A percentile compares a stretch with the other conserved stretches of the same genome.
phyloP scores from a whole-genome alignment of 2,797 vertebrate species.

The Lepilemur ruficaudatus region DNA sequence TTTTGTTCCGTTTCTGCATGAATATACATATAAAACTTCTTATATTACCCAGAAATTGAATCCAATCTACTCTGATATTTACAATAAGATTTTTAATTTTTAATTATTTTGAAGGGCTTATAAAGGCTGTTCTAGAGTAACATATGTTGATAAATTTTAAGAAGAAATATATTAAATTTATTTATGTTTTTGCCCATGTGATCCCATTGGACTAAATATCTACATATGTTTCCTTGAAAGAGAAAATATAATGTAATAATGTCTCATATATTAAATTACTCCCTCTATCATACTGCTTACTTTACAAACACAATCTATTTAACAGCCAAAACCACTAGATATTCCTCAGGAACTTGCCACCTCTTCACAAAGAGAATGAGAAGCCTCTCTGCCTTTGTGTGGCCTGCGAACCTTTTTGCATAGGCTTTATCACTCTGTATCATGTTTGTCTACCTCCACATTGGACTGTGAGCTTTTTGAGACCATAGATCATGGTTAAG shows the following conservation, averaged over 20 bases:
- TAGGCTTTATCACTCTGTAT: not conserved
- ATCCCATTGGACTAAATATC: not conserved
- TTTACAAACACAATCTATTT: not conserved
- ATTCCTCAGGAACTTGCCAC: not conserved
- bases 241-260: not conserved
- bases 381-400: not conserved
- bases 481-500: not conserved
- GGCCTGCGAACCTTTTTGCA: not conserved
- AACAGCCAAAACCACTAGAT: not conserved
- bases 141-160: not conserved
- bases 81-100: not conserved
- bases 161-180: not conserved
- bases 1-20: not conserved
- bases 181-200: not conserved
- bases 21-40: not conserved
- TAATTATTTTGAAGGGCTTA: not conserved
- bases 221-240: not conserved
- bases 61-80: not conserved
- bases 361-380: not conserved
- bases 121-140: not conserved
- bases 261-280: not conserved
- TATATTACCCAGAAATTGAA: not conserved
- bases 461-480: not conserved
- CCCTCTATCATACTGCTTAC: not conserved
- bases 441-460: not conserved